Base-by-base conservation (phyloP, 2,797 vertebrate genomes). In the Pempheris klunzingeri region DNA sequence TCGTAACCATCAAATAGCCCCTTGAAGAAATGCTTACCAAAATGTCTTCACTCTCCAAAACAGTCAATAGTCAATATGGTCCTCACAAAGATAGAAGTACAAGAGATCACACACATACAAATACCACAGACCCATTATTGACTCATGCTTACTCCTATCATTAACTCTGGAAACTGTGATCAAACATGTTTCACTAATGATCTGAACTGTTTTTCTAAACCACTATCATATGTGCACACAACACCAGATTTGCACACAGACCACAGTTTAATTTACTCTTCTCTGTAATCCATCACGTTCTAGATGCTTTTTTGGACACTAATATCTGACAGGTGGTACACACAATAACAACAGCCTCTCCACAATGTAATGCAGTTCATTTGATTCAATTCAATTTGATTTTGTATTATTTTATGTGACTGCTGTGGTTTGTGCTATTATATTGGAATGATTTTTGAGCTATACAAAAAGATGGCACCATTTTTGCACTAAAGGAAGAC, bases 141-240 rank as follows among this genome's bases (percentile, higher is more conserved):
- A 85, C 53, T 80, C 77, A 72, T 78, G 80, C 87, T 83, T 60
- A 30, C 70, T 80, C 84, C 90, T 87, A 71, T 90, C 87, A 89
- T 92, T 93, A 91, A 84, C 80, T 89, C 72, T 77, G 80, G 69
- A 64, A 86, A 88, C 79, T 79, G 85, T 87, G 89, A 93, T 91
- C 89, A 90, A 90, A 90, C 83, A 90, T 85, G 81, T 90, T 91
- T 75, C 68, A 44, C 86, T 87, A 91, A 93, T 90, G 87, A 90
- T 71, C 84, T 18, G 64, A 77, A 17, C 71, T 58, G 80, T 85
- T 82, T 80, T 77, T 78, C 78, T 49, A 86, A 92, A 91, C 78
- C 85, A 77, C 80, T 82, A 87, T 90, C 87, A 91, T 55, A 86
- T 88, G 87, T 12, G 5, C 13, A 14, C 81, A 52, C 54, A 52